These are phyloP conservation scores for Eulithis prunata DNA, from an alignment of 2,888 invertebrate species.

Conservation along the genomic window DNA sequence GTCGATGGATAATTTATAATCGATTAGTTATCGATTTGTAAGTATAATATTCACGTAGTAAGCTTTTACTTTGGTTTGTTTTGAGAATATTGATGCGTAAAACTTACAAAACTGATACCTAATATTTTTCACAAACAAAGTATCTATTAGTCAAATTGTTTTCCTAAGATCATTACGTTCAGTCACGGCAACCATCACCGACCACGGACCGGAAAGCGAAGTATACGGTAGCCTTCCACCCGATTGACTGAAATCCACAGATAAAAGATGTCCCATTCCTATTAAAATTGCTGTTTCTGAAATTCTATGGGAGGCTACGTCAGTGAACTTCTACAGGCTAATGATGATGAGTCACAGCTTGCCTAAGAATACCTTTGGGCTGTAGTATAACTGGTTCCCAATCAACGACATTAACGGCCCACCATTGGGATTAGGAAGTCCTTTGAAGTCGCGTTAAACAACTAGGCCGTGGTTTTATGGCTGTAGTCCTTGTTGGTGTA, in stretches of 20 bases:
- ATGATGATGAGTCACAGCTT: too few relatives aligned
- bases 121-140: too few relatives aligned
- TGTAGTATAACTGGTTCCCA: slow-evolving; percentile 14
- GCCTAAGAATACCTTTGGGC: background rate
- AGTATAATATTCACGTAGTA: slow-evolving; percentile 19
- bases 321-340: too few relatives aligned
- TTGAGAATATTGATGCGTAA: background rate
- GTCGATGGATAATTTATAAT: slow-evolving; percentile 31
- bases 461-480: slow-evolving; percentile 30
- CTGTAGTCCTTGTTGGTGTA: slow-evolving; percentile 13
- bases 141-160: too few relatives aligned
- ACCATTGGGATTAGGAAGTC: slow-evolving; percentile 40
- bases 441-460: slow-evolving; percentile 51
- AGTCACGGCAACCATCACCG: too few relatives aligned
- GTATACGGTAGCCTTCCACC: too few relatives aligned
- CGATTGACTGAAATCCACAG: too few relatives aligned
- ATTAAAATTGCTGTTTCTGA: too few relatives aligned
- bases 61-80: slow-evolving; percentile 21
- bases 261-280: too few relatives aligned
- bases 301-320: too few relatives aligned
- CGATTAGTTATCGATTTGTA: slow-evolving; percentile 35
- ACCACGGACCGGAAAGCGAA: too few relatives aligned
- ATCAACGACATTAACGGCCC: slow-evolving; percentile 19
- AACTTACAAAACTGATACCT: background rate
- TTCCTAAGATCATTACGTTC: too few relatives aligned